Base-by-base conservation (phyloP, 2,113 vertebrate species). In the Synchiropus splendidus region DNA sequence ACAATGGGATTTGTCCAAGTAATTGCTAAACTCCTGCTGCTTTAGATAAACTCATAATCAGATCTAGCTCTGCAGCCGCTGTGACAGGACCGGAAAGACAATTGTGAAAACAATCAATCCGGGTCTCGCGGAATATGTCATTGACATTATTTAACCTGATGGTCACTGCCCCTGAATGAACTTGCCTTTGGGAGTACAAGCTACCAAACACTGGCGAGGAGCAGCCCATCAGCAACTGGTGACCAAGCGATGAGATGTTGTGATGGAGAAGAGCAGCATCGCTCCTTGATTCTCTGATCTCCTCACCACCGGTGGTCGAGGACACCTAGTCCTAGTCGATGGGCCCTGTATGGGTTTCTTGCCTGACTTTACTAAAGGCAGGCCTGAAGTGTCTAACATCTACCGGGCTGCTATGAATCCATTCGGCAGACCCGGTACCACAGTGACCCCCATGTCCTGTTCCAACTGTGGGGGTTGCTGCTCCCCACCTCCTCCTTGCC, bases 401-500 rank as follows among this genome's bases (percentile, higher is more conserved):
- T 61, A 59, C 43, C 54, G 42, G 43, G 69, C 67, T 67, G 67
- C 68, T 48, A 87, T 87, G 85, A 82, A 86, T 49, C 84, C 81
- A 34, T 81, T 80, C 68, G 67, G 72, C 37, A 78, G 69, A 71
- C 61, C 64, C 38, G 79, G 58, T 51, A 64, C 65, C 42, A 55
- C 68, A 39, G 62, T 76, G 1, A 64, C 78, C 75, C 76, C 81
- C 47, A 65, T 80, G 51, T 72, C 81, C 33, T 87, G 84, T 70
- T 73, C 69, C 63, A 84, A 71, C 67, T 85, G 79, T 40, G 83
- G 80, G 69, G 80, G 81, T 39, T 78, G 76, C 73, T 84, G 83
- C 67, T 75, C 72, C 31, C 75, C 80, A 1, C 79, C 76, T 44
- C 75, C 75, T 37, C 77, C 77, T 36, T 58, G 54, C 42, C 61